Percentiles rank a stretch among this genome's conserved stretches.
phyloP scores from a whole-genome alignment of 2,888 invertebrate species.

The Epinotia ramella region DNA sequence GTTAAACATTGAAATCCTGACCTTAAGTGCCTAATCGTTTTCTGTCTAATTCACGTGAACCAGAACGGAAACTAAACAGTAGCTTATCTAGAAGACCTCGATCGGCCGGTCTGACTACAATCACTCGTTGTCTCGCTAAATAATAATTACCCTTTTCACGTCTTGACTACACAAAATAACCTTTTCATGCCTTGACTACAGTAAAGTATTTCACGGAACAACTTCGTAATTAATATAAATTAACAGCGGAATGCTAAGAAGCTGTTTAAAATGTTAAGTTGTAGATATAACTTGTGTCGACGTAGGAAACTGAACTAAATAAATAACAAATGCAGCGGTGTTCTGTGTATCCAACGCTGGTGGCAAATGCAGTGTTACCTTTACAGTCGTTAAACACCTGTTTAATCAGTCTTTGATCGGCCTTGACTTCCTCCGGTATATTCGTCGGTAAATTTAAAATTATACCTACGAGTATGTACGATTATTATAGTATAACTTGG shows the following conservation, averaged over 20 bases:
- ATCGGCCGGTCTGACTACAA: conserved; percentile 45
- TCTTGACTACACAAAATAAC: background rate
- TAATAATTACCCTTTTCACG: conserved; percentile 39
- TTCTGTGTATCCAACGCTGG: background rate
- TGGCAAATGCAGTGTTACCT: conserved; percentile 3
- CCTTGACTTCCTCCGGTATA: conserved; percentile 25
- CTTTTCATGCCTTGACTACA: conserved; percentile 17
- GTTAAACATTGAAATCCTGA: conserved; percentile 38
- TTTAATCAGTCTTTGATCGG: conserved; percentile 20
- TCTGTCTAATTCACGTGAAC: conserved; percentile 39
- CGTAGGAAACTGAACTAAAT: background rate
- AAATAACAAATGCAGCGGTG: background rate
- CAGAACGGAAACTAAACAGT: conserved; percentile 33
- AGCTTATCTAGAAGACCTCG: conserved; percentile 46
- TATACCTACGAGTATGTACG: background rate
- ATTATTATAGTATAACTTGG: background rate
- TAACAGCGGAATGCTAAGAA: background rate
- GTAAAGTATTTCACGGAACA: background rate
- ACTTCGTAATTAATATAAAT: conserved; percentile 9
- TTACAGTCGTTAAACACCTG: conserved; percentile 21
- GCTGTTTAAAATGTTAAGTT: background rate
- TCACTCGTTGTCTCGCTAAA: conserved; percentile 41
- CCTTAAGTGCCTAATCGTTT: conserved; percentile 42
- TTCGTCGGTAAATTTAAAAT: background rate
- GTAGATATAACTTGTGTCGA: background rate